Conservation (phyloP, 2,113 vertebrate genomes). For the Scytalopus superciliaris region DNA sequence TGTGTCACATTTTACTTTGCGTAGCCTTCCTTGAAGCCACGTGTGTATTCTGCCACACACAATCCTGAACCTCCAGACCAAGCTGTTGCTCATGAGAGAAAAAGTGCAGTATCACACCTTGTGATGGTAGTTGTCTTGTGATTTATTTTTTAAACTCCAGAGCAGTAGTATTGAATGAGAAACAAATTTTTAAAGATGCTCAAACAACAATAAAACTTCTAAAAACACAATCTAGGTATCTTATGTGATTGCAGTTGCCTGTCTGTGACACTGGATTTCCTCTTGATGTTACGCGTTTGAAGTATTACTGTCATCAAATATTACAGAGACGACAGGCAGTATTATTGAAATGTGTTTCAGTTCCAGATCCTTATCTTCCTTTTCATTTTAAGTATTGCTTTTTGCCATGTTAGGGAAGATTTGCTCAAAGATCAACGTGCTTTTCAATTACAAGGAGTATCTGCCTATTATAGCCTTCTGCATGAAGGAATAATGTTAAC, state of each 20-base stretch:
- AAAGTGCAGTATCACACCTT: neutral
- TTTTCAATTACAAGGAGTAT: neutral
- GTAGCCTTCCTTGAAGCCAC: neutral
- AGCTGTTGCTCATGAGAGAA: neutral
- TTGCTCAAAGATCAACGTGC: neutral
- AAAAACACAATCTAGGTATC: neutral
- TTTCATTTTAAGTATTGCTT: neutral
- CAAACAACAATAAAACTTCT: neutral
- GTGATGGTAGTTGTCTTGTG: neutral
- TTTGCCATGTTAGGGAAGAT: neutral
- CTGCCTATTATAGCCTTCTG: neutral
- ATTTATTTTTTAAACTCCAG: neutral
- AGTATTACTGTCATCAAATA: neutral
- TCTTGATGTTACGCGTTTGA: fast-evolving
- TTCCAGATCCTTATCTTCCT: neutral
- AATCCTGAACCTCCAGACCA: neutral
- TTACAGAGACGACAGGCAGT: neutral
- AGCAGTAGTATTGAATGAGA: neutral
- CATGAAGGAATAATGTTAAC: neutral
- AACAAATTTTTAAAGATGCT: neutral
- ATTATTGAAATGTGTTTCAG: neutral
- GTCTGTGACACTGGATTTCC: neutral
- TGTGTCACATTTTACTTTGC: neutral
- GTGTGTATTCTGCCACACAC: neutral
- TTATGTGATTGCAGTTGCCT: fast-evolving